A percentile compares a stretch with the other conserved stretches of the same genome.
These are phyloP conservation scores for Typhlomys cinereus DNA, from an alignment of 2,113 vertebrate species.

Conservation along the genomic window DNA sequence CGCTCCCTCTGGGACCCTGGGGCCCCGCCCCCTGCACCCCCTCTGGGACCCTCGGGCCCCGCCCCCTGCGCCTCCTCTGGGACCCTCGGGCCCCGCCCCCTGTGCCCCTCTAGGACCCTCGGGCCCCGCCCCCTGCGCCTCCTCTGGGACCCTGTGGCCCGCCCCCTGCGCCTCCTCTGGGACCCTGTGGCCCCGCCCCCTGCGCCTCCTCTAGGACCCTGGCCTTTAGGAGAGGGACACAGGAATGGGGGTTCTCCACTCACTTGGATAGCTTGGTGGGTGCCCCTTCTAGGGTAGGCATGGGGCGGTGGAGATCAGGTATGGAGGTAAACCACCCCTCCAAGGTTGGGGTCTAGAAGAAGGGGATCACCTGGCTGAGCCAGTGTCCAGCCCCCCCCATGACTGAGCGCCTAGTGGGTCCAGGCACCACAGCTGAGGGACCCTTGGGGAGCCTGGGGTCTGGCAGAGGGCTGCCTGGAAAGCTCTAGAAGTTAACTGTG, in stretches of 20 bases:
- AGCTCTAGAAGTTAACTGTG: rapidly evolving
- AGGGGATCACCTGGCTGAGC: rapidly evolving
- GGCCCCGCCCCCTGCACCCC: too few species aligned
- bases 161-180: too few species aligned
- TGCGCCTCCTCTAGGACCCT: rapidly evolving
- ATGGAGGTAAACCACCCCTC: rapidly evolving
- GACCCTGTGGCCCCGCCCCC: too few species aligned
- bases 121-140: too few species aligned
- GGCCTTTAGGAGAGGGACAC: not conserved
- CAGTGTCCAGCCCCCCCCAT: rapidly evolving
- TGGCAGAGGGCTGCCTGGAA: rapidly evolving
- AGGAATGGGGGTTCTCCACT: rapidly evolving
- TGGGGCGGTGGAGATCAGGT: not conserved
- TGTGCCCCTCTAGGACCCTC: too few species aligned
- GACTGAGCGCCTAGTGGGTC: rapidly evolving
- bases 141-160: too few species aligned
- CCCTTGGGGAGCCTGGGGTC: not conserved
- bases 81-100: too few species aligned
- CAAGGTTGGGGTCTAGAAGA: rapidly evolving
- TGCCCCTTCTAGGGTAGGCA: rapidly evolving
- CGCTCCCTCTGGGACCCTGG: too few species aligned
- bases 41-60: too few species aligned
- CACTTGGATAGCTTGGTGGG: rapidly evolving
- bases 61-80: too few species aligned
- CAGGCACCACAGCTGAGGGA: rapidly evolving